Evolutionary conservation across 2,797 vertebrate species (phyloP).

Genomic region (Micrastur ruficollis): DNA sequence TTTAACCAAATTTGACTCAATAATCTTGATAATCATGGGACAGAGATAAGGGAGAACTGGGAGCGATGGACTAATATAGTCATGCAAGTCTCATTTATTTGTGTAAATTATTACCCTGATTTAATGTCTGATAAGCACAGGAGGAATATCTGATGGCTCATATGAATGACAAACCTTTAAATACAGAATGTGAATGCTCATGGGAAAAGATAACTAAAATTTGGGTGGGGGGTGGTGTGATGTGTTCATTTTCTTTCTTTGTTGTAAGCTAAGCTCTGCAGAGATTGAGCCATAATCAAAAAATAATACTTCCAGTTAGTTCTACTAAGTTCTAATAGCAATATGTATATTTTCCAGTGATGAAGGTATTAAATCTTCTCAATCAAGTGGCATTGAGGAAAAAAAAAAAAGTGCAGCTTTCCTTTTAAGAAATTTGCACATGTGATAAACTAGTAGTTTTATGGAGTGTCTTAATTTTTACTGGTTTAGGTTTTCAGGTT

Average conservation of each 20-base stretch:
- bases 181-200: not conserved
- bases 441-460: not conserved
- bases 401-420: not conserved
- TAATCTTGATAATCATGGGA: not conserved
- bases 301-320: not conserved
- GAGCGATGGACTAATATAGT: not conserved
- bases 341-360: not conserved
- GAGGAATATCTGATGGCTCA: not conserved
- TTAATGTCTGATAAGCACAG: not conserved
- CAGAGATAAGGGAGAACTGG: not conserved
- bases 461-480: not conserved
- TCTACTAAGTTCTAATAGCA: not conserved
- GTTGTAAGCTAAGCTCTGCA: not conserved
- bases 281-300: not conserved
- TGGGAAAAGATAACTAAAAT: not conserved
- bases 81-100: not conserved
- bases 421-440: not conserved
- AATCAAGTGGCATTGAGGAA: not conserved
- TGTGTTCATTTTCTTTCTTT: not conserved
- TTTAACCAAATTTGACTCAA: not conserved
- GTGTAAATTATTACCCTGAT: not conserved
- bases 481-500: not conserved
- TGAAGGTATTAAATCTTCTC: not conserved
- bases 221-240: fast-evolving
- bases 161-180: not conserved